Evolutionary conservation across 2,888 invertebrate species (phyloP).

Genomic region (Lampropteryx suffumata): DNA sequence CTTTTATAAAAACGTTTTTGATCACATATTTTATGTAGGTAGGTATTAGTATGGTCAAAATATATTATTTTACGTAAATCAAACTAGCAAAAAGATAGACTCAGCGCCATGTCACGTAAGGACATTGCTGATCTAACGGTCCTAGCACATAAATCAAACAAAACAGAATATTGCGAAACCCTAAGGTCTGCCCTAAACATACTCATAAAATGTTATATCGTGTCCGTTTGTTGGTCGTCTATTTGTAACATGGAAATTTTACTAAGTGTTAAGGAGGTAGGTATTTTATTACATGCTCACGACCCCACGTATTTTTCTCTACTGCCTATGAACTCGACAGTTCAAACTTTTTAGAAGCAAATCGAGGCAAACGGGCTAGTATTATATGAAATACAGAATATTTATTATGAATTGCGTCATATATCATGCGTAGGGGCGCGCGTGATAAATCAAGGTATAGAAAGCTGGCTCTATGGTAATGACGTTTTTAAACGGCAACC

Average conservation of each 20-base stretch:
- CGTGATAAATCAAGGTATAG: constrained; percentile 43
- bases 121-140: constrained; percentile 18
- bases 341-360: no score
- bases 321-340: no score
- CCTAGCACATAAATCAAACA: constrained; percentile 29
- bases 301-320: no score
- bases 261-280: no score
- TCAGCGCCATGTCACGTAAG: constrained; percentile 7
- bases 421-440: constrained; percentile 39
- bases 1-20: no score
- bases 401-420: constrained; percentile 48
- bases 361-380: background rate
- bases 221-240: background rate
- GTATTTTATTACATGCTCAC: no score
- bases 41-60: no score
- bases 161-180: constrained; percentile 26
- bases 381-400: constrained; percentile 30
- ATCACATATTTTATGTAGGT: no score
- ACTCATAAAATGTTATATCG: background rate
- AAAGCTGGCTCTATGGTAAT: constrained; percentile 46
- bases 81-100: background rate
- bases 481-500: constrained; percentile 53
- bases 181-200: constrained; percentile 1
- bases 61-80: background rate
- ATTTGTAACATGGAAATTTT: no score